Percentiles rank a stretch among this genome's conserved stretches.
These are phyloP conservation scores for Eupithecia subfuscata DNA, from an alignment of 2,888 invertebrate genomes.

Conservation along the genomic window DNA sequence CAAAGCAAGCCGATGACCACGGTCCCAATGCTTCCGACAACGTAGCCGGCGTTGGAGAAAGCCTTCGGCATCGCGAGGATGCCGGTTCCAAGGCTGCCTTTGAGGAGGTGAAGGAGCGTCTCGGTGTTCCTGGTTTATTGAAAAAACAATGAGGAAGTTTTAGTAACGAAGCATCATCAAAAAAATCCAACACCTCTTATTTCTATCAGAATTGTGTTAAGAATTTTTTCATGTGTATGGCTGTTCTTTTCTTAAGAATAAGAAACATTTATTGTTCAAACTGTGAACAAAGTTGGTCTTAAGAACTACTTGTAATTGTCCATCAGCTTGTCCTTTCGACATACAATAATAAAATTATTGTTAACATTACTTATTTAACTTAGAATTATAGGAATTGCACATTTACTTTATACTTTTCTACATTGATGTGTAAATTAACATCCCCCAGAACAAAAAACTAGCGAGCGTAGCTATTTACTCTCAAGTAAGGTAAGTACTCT, in stretches of 20 bases:
- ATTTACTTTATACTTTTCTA: too few relatives aligned
- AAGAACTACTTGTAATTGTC: too few relatives aligned
- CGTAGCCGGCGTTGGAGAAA: conserved; percentile 91
- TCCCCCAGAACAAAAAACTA: background rate
- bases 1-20: conserved; percentile 93
- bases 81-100: conserved; percentile 96
- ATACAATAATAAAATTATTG: too few relatives aligned
- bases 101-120: conserved; percentile 92
- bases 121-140: conserved; percentile 87
- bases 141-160: background rate
- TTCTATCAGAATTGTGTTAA: background rate
- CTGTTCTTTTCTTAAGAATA: too few relatives aligned
- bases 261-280: too few relatives aligned
- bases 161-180: background rate
- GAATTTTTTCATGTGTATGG: too few relatives aligned
- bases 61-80: conserved; percentile 96
- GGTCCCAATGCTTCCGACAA: conserved; percentile 91
- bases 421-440: too few relatives aligned
- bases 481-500: background rate
- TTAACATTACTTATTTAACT: too few relatives aligned
- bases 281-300: too few relatives aligned
- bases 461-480: background rate
- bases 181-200: background rate
- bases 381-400: too few relatives aligned
- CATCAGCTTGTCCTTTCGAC: too few relatives aligned